Conservation (phyloP, 2,888 invertebrate genomes). For the Zelleria hepariella region DNA sequence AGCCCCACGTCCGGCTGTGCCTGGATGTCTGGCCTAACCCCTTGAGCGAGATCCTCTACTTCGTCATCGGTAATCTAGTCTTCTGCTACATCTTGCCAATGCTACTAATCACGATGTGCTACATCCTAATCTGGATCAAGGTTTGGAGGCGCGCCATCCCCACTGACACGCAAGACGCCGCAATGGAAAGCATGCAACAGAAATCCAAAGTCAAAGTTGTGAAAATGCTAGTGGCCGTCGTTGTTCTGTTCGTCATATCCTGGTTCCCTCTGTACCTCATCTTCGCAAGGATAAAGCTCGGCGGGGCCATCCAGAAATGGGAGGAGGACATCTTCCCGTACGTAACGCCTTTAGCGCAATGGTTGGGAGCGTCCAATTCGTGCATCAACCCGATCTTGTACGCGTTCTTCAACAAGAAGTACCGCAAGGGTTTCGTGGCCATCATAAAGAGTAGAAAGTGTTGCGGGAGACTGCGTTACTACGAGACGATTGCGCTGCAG, state of each 20-base stretch:
- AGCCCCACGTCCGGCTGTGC: conserved; percentile 82
- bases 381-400: conserved; percentile 96
- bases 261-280: conserved; percentile 95
- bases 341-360: conserved; percentile 90
- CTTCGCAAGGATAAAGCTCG: conserved; percentile 88
- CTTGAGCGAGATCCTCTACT: conserved; percentile 86
- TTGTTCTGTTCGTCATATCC: conserved; percentile 92
- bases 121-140: conserved; percentile 92
- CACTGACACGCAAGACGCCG: conserved; percentile 90
- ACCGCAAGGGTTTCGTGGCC: conserved; percentile 89
- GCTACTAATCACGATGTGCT: conserved; percentile 91
- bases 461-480: conserved; percentile 87
- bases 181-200: conserved; percentile 93
- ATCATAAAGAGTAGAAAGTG: conserved; percentile 89
- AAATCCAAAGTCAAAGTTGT: conserved; percentile 95
- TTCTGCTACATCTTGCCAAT: conserved; percentile 93
- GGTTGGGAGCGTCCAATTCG: conserved; percentile 94
- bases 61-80: conserved; percentile 89
- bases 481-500: conserved; percentile 88
- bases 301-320: conserved; percentile 80
- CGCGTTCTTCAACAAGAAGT: conserved; percentile 96
- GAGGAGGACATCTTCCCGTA: conserved; percentile 85
- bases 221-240: conserved; percentile 94
- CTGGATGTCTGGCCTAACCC: conserved; percentile 90
- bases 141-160: conserved; percentile 91